Percentiles rank a stretch among this genome's conserved stretches.
These are phyloP conservation scores for Asteroscopus sphinx DNA, from an alignment of 2,888 invertebrate genomes.

Conservation along the genomic window DNA sequence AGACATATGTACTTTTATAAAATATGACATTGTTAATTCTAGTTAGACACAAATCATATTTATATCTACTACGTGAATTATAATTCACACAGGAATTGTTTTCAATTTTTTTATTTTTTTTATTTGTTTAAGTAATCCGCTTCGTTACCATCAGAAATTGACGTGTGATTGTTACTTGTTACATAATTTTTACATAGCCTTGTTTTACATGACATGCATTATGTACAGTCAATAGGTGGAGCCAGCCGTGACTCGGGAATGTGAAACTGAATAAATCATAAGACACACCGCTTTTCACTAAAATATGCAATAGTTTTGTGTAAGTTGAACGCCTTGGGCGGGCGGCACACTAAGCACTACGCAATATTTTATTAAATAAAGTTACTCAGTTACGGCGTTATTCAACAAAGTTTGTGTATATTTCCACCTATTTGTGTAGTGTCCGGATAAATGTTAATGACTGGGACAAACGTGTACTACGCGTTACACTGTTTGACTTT, in stretches of 20 bases:
- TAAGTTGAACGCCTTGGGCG: slow-evolving; percentile 84
- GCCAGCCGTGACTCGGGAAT: slow-evolving; percentile 81
- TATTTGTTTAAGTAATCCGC: too few relatives aligned
- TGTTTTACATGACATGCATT: slow-evolving; percentile 80
- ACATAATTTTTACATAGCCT: slow-evolving; percentile 57
- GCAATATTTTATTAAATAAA: slow-evolving; percentile 86
- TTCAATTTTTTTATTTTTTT: too few relatives aligned
- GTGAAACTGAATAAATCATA: slow-evolving; percentile 86
- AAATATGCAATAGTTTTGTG: slow-evolving; percentile 88
- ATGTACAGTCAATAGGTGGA: slow-evolving; percentile 80
- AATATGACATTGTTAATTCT: too few relatives aligned
- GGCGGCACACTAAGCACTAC: slow-evolving; percentile 75
- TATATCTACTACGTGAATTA: too few relatives aligned
- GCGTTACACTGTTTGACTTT: slow-evolving; percentile 71
- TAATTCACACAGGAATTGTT: too few relatives aligned
- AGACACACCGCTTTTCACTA: slow-evolving; percentile 81
- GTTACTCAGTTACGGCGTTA: slow-evolving; percentile 74
- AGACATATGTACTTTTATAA: too few relatives aligned
- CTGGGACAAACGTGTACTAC: slow-evolving; percentile 65
- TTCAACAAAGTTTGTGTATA: slow-evolving; percentile 76
- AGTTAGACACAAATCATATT: too few relatives aligned
- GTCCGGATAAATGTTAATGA: slow-evolving; percentile 80
- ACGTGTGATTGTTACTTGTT: slow-evolving; percentile 20
- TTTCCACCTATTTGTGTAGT: slow-evolving; percentile 75
- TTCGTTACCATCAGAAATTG: background rate